Evolutionary conservation across 2,113 vertebrate species (phyloP), one percentile per base, ranked within the genome.

Genomic region (Edolisoma coerulescens): DNA sequence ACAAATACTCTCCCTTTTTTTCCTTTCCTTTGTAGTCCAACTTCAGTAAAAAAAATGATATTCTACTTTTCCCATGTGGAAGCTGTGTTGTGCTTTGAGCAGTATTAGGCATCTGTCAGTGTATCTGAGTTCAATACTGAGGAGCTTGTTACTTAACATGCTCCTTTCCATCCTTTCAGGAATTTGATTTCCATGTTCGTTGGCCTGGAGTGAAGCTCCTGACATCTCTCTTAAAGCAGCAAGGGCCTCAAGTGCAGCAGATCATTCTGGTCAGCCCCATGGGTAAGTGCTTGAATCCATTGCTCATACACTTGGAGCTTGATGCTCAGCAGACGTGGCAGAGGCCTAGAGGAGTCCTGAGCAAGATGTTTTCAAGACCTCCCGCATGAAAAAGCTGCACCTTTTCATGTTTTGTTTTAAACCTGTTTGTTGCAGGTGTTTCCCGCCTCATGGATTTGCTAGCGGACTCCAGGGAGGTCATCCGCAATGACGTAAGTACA

Each of bases 151-250:
- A 32, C 19, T 71, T 70, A 6, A 32, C 1, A 1, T 61, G 10
- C 17, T 79, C 3, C 19, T 88, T 33, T 86, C 5, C 35, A 4
- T 47, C 30, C 47, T 84, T 92, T 57, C 89, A 99, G 99, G 99
- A 99, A 53, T 99, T 99, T 98, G 99, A 99, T 96, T 99, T 99
- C 95, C 99, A 99, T 12, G 99, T 99, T 7, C 99, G 99, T 3
- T 99, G 99, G 99, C 99, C 99, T 19, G 99, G 98, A 30, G 99
- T 99, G 87, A 99, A 99, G 89, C 98, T 99, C 20, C 97, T 99
- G 54, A 99, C 99, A 8, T 98, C 98, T 44, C 98, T 99, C 11
- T 87, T 99, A 91, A 99, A 99, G 97, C 99, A 98, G 77, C 98
- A 99, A 82, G 98, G 99, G 18, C 95, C 98, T 83, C 99, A 99